These are phyloP conservation scores for Vannuccia rotundouncinata DNA, from an alignment of 2,888 invertebrate species.

Conservation along the genomic window DNA sequence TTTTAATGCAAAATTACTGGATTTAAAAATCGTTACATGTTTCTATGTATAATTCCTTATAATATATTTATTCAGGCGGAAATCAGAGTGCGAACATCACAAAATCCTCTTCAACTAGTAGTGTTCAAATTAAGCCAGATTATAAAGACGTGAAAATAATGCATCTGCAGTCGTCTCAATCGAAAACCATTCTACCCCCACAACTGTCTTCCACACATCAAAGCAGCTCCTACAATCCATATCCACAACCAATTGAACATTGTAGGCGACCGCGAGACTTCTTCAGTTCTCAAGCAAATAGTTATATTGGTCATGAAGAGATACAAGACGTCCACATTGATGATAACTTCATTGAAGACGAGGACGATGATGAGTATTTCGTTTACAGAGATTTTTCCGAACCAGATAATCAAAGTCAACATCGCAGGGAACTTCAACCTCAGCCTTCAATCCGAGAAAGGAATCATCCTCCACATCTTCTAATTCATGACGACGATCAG, in stretches of 20 bases:
- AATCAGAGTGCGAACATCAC: background rate
- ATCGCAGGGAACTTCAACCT: background rate
- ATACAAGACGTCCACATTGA: background rate
- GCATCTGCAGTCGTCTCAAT: background rate
- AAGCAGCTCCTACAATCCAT: no score
- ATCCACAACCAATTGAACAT: background rate
- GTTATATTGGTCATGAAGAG: background rate
- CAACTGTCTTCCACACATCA: background rate
- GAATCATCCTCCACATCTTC: background rate
- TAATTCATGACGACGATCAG: background rate
- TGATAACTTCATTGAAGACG: background rate
- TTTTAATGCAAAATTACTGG: no score
- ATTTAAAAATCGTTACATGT: no score
- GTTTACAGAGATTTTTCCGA: background rate
- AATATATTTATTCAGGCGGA: background rate
- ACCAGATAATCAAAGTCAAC: background rate
- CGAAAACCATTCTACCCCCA: background rate
- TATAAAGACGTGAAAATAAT: background rate
- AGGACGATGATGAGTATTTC: background rate
- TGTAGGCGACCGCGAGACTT: background rate
- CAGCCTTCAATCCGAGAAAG: background rate
- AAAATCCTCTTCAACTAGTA: slow-evolving; percentile 2
- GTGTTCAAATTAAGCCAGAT: background rate
- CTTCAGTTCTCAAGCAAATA: background rate
- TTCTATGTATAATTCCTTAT: no score